phyloP scores from a whole-genome alignment of 2,113 vertebrate species.

The Aegotheles bennettii region DNA sequence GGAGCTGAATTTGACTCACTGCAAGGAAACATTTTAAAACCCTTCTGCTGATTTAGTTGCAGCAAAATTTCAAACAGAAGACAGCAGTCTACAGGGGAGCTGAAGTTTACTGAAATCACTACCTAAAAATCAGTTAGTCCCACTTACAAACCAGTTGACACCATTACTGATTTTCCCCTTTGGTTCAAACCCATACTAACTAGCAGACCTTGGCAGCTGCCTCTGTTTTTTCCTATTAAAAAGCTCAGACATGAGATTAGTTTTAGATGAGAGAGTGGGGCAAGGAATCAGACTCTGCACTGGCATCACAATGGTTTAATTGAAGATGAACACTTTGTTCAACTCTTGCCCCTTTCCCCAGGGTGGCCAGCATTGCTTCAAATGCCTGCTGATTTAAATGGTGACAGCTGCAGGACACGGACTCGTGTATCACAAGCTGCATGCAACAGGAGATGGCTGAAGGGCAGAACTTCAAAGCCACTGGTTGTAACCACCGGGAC shows the following conservation, averaged over 20 bases:
- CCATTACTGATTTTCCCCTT: background rate
- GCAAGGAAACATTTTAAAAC: background rate
- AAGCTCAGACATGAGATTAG: background rate
- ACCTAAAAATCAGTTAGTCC: background rate
- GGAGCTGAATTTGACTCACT: background rate
- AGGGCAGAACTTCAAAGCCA: conserved; percentile 77
- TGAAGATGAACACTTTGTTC: conserved; percentile 68
- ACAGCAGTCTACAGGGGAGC: background rate
- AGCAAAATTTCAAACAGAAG: background rate
- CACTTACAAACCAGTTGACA: background rate
- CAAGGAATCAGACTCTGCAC: conserved; percentile 21
- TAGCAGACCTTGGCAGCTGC: background rate
- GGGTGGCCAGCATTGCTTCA: conserved; percentile 62
- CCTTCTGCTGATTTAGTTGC: background rate
- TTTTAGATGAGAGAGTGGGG: conserved; percentile 41
- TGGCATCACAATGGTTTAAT: conserved; percentile 48
- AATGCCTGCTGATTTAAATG: conserved; percentile 68
- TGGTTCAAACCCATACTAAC: background rate
- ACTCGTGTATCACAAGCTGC: conserved; percentile 56
- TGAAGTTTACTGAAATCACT: background rate
- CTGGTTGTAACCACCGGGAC: conserved; percentile 38
- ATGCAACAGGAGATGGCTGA: conserved; percentile 71
- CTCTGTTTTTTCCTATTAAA: background rate
- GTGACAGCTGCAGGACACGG: conserved; percentile 73
- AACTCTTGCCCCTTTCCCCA: conserved; percentile 52